phyloP scores from a whole-genome alignment of 2,797 vertebrate genomes.

The Lepidocolaptes lacrymiger region DNA sequence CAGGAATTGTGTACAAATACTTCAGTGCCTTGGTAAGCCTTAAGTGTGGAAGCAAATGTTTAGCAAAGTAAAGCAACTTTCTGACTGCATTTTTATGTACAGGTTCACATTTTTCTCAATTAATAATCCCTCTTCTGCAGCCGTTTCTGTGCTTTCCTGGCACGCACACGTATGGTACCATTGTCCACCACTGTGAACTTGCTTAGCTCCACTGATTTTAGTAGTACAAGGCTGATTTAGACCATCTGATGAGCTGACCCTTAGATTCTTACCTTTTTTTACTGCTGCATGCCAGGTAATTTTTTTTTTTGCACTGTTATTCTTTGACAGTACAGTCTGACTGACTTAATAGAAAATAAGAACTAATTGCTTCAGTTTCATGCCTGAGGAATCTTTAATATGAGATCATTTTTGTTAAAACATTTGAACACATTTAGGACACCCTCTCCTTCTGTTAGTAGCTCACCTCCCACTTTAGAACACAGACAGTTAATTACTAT shows the following conservation, averaged over 20 bases:
- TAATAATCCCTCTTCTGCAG: background rate
- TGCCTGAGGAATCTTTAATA: background rate
- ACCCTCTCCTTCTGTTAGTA: background rate
- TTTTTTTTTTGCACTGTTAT: background rate
- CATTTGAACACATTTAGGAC: background rate
- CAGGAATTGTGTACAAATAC: background rate
- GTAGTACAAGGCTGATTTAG: background rate
- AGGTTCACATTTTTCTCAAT: background rate
- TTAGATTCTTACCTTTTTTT: background rate
- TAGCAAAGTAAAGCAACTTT: background rate
- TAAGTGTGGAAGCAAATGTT: background rate
- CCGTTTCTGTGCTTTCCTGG: background rate
- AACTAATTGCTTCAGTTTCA: constrained; percentile 15
- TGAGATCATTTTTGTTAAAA: background rate
- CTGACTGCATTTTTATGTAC: background rate
- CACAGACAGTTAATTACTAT: background rate
- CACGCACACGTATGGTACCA: fast-evolving
- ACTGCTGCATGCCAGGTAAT: background rate
- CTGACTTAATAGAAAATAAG: background rate
- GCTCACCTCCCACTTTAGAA: background rate
- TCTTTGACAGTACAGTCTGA: background rate
- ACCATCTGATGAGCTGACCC: background rate
- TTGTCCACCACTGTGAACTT: background rate
- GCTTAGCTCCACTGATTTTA: background rate
- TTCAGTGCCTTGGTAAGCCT: background rate